Conservation (phyloP, 1,140 invertebrate species). For the Drosophila burlai region DNA sequence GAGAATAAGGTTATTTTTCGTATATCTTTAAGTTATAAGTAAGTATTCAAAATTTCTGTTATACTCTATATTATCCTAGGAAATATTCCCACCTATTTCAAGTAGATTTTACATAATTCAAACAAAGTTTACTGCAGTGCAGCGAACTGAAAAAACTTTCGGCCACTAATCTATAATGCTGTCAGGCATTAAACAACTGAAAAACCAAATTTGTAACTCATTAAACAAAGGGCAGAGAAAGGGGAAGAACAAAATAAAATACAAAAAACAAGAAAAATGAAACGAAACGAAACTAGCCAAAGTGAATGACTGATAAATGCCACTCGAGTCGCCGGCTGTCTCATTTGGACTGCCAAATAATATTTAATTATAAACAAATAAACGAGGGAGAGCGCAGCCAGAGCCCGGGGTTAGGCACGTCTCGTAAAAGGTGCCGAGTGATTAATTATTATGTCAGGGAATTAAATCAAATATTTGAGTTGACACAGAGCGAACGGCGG, state of each 20-base stretch:
- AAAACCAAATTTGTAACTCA: constrained; percentile 83
- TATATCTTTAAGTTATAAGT: neutral
- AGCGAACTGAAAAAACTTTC: constrained; percentile 67
- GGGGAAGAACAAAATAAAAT: constrained; percentile 5
- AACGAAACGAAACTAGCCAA: constrained; percentile 63
- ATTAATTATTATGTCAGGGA: constrained; percentile 83
- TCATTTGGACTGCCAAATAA: constrained; percentile 82
- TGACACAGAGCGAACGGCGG: constrained; percentile 40
- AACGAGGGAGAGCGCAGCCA: constrained; percentile 47
- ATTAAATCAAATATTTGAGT: constrained; percentile 84
- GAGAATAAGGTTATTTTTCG: too few species aligned
- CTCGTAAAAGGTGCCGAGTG: constrained; percentile 77
- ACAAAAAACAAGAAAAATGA: constrained; percentile 1
- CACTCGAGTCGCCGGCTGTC: constrained; percentile 64
- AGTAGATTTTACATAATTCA: too few species aligned
- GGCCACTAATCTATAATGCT: constrained; percentile 81
- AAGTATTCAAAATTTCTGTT: too few species aligned
- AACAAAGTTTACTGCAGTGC: neutral
- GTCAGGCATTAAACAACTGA: constrained; percentile 81
- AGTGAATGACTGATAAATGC: constrained; percentile 79
- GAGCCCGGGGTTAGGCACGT: constrained; percentile 40
- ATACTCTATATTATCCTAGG: too few species aligned
- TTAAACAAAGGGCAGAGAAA: constrained; percentile 56
- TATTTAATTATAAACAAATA: constrained; percentile 84
- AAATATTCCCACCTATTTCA: neutral